phyloP scores from a whole-genome alignment of 1,140 invertebrate species.

The Spodoptera frugiperda region DNA sequence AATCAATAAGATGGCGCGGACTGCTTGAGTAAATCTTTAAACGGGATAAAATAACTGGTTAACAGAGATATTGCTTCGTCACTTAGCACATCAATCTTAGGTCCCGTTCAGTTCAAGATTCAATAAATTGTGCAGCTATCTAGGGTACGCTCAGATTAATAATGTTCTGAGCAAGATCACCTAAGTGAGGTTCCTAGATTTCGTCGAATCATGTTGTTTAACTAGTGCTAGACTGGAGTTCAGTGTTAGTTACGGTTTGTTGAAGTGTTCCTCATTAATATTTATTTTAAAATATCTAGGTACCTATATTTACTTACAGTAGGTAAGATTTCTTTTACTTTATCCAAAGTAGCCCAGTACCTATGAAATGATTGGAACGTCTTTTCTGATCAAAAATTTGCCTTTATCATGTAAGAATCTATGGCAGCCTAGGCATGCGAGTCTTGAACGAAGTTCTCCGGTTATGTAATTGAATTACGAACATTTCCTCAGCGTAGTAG shows the following conservation, averaged over 20 bases:
- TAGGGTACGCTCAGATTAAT: not conserved
- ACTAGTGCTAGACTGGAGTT: not conserved
- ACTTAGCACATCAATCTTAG: constrained; percentile 38
- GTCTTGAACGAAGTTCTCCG: not conserved
- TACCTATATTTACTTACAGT: no score
- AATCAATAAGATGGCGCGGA: constrained; percentile 19
- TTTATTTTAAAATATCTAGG: no score
- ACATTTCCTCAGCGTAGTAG: constrained; percentile 17
- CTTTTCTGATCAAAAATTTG: no score
- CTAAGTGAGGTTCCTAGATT: not conserved
- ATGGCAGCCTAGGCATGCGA: not conserved
- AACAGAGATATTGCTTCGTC: constrained; percentile 30
- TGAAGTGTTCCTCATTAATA: no score
- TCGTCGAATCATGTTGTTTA: constrained; percentile 2
- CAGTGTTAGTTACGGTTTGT: no score
- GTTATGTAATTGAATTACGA: constrained; percentile 39
- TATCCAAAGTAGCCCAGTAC: no score
- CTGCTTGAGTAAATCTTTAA: constrained; percentile 25
- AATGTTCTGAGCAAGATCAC: not conserved
- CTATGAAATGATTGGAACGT: no score
- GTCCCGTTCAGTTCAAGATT: constrained; percentile 23
- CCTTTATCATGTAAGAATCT: no score
- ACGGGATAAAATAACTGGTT: constrained; percentile 39
- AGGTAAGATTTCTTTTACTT: no score
- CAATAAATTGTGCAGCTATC: constrained; percentile 34